Base-by-base conservation (phyloP, 2,797 vertebrate genomes). In the Hemibagrus guttatus region DNA sequence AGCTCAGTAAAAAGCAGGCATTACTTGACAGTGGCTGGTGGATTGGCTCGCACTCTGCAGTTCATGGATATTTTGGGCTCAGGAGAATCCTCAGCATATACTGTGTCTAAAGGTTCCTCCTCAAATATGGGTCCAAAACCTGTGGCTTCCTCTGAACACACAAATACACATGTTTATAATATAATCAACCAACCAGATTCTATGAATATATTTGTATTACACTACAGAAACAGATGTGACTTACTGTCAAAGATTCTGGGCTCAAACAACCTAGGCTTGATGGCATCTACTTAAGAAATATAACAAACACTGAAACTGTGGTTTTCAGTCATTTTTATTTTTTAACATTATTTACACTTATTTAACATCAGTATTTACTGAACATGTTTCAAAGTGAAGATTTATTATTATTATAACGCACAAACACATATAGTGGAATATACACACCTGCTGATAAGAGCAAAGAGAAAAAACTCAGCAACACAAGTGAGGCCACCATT, bases 111-210 rank as follows among this genome's bases (percentile, higher is more conserved):
- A 1, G 98, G 98, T 79, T 99, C 98, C 89, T 99, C 98, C 93
- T 99, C 98, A 95, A 99, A 99, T 92, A 99, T 96, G 0, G 98
- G 98, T 31, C 98, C 98, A 84, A 98, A 99, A 84, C 97, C 97
- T 91, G 97, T 99, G 49, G 97, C 97, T 87, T 99, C 98, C 87
- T 99, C 98, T 97, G 93, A 89, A 42, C n/a, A 58, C 3, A 86
- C 26, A 74, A 75, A 64, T 17, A 52, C 13, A 49, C 66, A 42
- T n/a, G 6, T 63, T 64, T 74, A 64, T 54, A 21, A 16, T 81
- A n/a, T 54, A 58, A 39, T 46, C 11, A 26, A 12, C 28, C 46
- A 83, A 69, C 64, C 8, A n/a, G 39, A 39, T 31, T 79, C 11
- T 9, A 35, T 61, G 58, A 42, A n/a, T 80, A 46, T 61, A 78